These are phyloP conservation scores for Drosophila anomalata DNA, from an alignment of 2,888 invertebrate genomes.

Conservation along the genomic window DNA sequence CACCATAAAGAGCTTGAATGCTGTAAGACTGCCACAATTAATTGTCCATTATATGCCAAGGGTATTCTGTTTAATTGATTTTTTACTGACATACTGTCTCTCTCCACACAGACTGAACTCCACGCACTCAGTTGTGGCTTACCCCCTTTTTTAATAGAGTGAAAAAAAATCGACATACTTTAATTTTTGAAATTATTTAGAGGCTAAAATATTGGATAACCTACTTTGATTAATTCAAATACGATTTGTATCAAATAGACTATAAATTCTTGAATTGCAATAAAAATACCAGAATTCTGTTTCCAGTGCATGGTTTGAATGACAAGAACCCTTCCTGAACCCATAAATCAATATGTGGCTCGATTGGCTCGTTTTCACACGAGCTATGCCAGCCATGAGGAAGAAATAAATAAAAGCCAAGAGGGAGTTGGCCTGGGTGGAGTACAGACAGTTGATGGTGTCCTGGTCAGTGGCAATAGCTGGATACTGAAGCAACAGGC, in stretches of 20 bases:
- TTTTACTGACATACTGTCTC: slow-evolving; percentile 20
- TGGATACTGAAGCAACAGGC: slow-evolving; percentile 60
- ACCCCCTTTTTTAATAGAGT: slow-evolving; percentile 34
- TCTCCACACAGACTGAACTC: slow-evolving; percentile 32
- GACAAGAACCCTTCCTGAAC: slow-evolving; percentile 30
- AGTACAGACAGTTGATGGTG: slow-evolving; percentile 17
- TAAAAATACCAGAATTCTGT: neutral
- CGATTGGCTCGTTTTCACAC: slow-evolving; percentile 51
- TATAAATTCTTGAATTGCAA: neutral
- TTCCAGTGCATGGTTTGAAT: slow-evolving; percentile 1
- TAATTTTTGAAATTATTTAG: too few relatives aligned
- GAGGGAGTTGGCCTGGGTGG: slow-evolving; percentile 1
- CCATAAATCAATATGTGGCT: slow-evolving; percentile 70
- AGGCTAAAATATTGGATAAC: too few relatives aligned
- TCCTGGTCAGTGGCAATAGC: slow-evolving; percentile 26
- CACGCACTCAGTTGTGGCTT: slow-evolving; percentile 32
- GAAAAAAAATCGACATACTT: neutral
- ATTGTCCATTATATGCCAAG: slow-evolving; percentile 54
- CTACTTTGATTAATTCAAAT: neutral
- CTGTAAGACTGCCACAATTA: slow-evolving; percentile 50
- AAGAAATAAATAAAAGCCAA: slow-evolving; percentile 19
- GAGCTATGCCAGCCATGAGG: slow-evolving; percentile 28
- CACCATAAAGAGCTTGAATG: slow-evolving; percentile 1
- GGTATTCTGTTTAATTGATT: slow-evolving; percentile 68
- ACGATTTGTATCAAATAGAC: neutral